A percentile compares a stretch with the other conserved stretches of the same genome.
phyloP scores from a whole-genome alignment of 2,888 invertebrate genomes.

The Stomorhina lunata region DNA sequence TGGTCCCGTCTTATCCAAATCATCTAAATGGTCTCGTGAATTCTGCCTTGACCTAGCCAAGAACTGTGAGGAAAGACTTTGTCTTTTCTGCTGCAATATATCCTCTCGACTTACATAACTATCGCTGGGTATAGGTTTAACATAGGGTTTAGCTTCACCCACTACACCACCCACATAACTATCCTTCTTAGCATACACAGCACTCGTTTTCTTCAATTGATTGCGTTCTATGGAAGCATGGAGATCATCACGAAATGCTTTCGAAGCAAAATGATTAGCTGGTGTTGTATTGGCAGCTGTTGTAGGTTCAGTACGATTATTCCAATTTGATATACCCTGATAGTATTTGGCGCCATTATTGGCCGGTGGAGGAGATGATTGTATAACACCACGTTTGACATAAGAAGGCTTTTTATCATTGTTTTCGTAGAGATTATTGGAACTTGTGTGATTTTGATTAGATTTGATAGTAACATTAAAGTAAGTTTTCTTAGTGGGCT shows the following conservation, averaged over 20 bases:
- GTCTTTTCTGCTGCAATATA: conserved; percentile 78
- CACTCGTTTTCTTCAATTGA: conserved; percentile 72
- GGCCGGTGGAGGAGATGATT: conserved; percentile 67
- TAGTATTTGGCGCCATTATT: conserved; percentile 80
- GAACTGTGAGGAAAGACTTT: conserved; percentile 76
- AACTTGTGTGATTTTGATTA: conserved; percentile 73
- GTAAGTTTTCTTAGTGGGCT: conserved; percentile 86
- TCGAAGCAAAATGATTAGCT: conserved; percentile 77
- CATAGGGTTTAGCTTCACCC: conserved; percentile 37
- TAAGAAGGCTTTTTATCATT: conserved; percentile 75
- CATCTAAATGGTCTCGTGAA: conserved; percentile 77
- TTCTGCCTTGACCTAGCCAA: conserved; percentile 75
- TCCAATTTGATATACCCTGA: conserved; percentile 90
- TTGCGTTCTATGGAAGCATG: conserved; percentile 79
- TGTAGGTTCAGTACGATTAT: conserved; percentile 82
- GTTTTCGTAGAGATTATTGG: conserved; percentile 71
- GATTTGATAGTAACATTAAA: conserved; percentile 89
- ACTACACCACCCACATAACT: conserved; percentile 35
- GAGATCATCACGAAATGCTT: conserved; percentile 79
- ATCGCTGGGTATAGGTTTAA: conserved; percentile 67
- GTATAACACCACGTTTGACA: conserved; percentile 79
- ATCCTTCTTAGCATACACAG: conserved; percentile 68
- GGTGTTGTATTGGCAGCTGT: conserved; percentile 63
- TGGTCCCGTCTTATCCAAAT: conserved; percentile 71
- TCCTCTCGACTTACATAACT: conserved; percentile 78